These are phyloP conservation scores for Upupa epops DNA, from an alignment of 2,113 vertebrate genomes.

Conservation along the genomic window DNA sequence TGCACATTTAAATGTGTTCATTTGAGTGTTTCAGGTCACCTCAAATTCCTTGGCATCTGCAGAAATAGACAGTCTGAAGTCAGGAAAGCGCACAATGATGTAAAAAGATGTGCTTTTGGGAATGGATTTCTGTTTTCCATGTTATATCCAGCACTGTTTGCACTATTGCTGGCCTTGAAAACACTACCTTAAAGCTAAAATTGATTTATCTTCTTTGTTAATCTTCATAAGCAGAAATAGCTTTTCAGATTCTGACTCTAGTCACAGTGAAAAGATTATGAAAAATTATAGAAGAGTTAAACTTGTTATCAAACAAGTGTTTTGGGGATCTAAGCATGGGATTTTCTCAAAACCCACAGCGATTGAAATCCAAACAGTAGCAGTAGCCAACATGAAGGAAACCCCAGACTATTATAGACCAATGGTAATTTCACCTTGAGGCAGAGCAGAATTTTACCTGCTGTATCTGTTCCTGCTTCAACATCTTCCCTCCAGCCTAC, in stretches of 20 bases:
- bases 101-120: constrained; percentile 30
- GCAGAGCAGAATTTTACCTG: not conserved
- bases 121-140: constrained; percentile 32
- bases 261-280: not conserved
- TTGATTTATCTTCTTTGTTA: not conserved
- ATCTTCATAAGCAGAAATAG: not conserved
- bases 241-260: not conserved
- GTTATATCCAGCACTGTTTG: not conserved
- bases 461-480: not conserved
- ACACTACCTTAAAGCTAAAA: not conserved
- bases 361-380: not conserved
- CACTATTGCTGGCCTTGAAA: not conserved
- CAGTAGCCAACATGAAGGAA: not conserved
- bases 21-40: constrained; percentile 36
- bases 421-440: not conserved
- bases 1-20: constrained; percentile 37
- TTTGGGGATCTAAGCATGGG: fast-evolving
- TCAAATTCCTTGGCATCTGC: constrained; percentile 45
- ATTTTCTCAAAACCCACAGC: not conserved
- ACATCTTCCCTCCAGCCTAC: not conserved
- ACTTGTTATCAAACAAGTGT: not conserved
- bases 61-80: constrained; percentile 23
- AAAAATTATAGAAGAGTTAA: not conserved
- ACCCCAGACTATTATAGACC: not conserved
- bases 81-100: constrained; percentile 43